Conservation (phyloP, 2,888 invertebrate species). For the Psylliodes chrysocephalus region DNA sequence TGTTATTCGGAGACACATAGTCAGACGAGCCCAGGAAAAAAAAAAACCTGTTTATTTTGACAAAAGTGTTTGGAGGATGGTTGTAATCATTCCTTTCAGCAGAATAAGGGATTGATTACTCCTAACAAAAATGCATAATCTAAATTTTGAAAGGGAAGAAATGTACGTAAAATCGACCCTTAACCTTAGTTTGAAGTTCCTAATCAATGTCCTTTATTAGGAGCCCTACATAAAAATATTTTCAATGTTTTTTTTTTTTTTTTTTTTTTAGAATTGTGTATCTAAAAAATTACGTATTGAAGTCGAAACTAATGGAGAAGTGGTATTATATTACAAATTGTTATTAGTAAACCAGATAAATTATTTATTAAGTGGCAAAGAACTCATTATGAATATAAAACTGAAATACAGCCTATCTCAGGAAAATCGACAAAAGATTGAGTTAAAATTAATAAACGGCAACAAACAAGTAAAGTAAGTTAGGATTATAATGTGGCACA, state of each 20-base stretch:
- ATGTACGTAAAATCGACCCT: no score
- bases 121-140: no score
- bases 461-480: conserved; percentile 5
- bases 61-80: no score
- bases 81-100: no score
- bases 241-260: background rate
- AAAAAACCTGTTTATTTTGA: no score
- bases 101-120: no score
- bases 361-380: background rate
- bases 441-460: background rate
- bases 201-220: no score
- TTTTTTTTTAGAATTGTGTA: background rate
- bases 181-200: no score
- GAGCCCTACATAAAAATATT: no score
- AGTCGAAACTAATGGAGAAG: background rate
- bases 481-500: background rate
- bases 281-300: background rate
- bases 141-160: no score
- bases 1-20: no score
- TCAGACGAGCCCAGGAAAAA: no score
- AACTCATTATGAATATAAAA: background rate
- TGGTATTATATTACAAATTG: background rate
- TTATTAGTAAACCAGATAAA: background rate
- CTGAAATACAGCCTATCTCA: background rate
- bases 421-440: background rate